Conservation (phyloP, 1,140 invertebrate species). For the Venturia canescens region DNA sequence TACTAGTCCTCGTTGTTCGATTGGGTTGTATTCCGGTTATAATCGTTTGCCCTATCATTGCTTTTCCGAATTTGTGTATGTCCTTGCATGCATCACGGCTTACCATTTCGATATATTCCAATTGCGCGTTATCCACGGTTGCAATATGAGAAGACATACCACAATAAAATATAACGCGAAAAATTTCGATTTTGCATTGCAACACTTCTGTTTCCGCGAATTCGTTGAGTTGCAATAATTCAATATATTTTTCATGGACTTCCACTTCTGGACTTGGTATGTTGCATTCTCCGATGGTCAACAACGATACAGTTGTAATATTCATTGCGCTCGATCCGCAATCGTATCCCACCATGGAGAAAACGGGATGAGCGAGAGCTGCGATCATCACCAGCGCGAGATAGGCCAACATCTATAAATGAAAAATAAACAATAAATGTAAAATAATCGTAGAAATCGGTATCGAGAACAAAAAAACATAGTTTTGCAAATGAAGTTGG, state of each 20-base stretch:
- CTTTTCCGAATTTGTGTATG: not conserved
- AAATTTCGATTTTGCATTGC: constrained; percentile 56
- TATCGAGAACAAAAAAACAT: too few relatives aligned
- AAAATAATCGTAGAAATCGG: too few relatives aligned
- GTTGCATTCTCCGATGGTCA: constrained; percentile 25
- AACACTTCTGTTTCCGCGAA: constrained; percentile 6
- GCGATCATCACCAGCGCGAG: too few relatives aligned
- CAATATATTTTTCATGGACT: not conserved
- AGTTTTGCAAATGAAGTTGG: too few relatives aligned
- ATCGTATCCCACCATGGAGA: constrained; percentile 38
- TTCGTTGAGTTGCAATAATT: constrained; percentile 51
- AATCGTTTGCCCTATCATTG: not conserved
- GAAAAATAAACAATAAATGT: too few relatives aligned
- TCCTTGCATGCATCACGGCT: not conserved
- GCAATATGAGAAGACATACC: constrained; percentile 54
- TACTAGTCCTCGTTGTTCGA: not conserved
- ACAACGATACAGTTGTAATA: too few relatives aligned
- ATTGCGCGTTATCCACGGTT: constrained; percentile 24
- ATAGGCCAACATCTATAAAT: too few relatives aligned
- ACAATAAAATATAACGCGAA: constrained; percentile 45
- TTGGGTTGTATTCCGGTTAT: not conserved
- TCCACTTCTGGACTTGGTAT: not conserved
- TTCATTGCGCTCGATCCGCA: not conserved
- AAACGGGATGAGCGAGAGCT: too few relatives aligned
- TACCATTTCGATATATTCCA: not conserved